Evolutionary conservation across 1,140 invertebrate genomes (phyloP).

Genomic region (Dolichoris vasculosae): DNA sequence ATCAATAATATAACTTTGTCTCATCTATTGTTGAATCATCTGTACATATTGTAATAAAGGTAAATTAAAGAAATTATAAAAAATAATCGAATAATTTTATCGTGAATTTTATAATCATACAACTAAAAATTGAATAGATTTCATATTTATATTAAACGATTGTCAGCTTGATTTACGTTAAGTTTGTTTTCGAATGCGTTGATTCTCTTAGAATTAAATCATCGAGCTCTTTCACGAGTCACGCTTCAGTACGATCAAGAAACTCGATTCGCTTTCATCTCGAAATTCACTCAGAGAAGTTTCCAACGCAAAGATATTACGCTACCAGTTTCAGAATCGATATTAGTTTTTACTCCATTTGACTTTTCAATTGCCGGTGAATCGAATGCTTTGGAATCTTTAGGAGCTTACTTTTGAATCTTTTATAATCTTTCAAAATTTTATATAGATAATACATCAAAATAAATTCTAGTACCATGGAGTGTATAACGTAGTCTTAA

Average conservation of each 20-base stretch:
- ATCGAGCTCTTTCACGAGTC: neutral
- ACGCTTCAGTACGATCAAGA: slow-evolving; percentile 23
- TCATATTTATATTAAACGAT: neutral
- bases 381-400: neutral
- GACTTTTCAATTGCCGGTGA: neutral
- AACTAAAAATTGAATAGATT: neutral
- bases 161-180: neutral
- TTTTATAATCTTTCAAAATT: neutral
- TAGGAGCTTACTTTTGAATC: neutral
- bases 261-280: slow-evolving; percentile 18
- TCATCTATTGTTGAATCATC: too few species aligned
- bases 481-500: too few species aligned
- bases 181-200: neutral
- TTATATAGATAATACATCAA: too few species aligned
- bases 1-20: too few species aligned
- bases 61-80: too few species aligned
- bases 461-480: too few species aligned
- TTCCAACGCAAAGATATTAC: neutral
- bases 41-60: too few species aligned
- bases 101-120: neutral
- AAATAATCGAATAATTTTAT: neutral
- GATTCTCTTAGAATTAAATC: neutral
- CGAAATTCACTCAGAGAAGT: slow-evolving; percentile 28
- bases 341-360: slow-evolving; percentile 5
- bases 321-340: neutral